Base-by-base conservation (phyloP, 1,140 invertebrate genomes). In the Cepaea nemoralis region DNA sequence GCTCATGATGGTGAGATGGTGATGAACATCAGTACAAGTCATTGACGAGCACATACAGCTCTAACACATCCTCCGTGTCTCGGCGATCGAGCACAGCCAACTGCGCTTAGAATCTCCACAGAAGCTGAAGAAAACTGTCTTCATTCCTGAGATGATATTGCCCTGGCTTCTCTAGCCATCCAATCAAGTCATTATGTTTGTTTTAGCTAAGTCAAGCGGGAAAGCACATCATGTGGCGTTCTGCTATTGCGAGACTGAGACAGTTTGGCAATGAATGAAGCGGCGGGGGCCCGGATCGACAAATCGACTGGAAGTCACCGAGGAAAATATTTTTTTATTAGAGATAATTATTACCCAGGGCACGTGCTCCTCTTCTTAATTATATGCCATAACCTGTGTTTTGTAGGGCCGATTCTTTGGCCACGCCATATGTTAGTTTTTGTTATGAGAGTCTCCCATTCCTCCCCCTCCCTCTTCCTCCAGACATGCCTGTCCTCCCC, bases 321-420 rank as follows among this genome's bases (percentile, higher is more conserved):
- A 19, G 48, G 14, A 39, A 59, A 35, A 6, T 77, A 27, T 24
- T 77, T 77, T 55, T 40, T 77, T 77, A 40, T 66, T 5, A 22
- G 27, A 40, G 2, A 16, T 63, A 55, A 40, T 66, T 77, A 55
- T 33, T 27, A 39, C 76, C 37, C 40, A n/a, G 37, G n/a, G 37
- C 76, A 35, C 55, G 31, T n/a, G 50, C 76, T 16, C 8, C 19
- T 66, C 33, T 19, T 33, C 76, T 22, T 66, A 63, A 40, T 77
- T 59, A 59, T 77, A 31, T 22, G 27, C 2, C 48, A 40, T 40
- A 40, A 22, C 48, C 33, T 66, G 2, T 42, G 69, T 42, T 42
- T 24, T 40, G 24, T 22, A 40, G 6, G 10, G 35, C 1, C 35
- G 19, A 37, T 24, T 70, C 39, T 70, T 63, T 70, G 35, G 1